Percentiles rank a stretch among this genome's conserved stretches.
These are phyloP conservation scores for Agrilus planipennis DNA, from an alignment of 1,140 invertebrate genomes.

Conservation along the genomic window DNA sequence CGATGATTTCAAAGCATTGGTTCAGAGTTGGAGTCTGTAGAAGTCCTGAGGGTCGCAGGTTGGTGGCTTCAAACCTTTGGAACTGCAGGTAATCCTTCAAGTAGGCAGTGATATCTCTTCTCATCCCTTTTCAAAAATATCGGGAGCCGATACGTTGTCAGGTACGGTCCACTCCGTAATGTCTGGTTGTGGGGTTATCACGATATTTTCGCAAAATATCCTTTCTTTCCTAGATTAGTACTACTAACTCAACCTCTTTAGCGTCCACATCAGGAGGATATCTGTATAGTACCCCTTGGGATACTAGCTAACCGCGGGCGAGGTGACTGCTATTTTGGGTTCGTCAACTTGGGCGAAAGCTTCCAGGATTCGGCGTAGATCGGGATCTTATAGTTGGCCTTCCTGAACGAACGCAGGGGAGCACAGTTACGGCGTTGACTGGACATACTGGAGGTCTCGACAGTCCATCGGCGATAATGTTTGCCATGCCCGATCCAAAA, in stretches of 20 bases:
- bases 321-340: too few relatives aligned
- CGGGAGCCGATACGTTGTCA: slow-evolving; percentile 14
- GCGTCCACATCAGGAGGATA: slow-evolving; percentile 11
- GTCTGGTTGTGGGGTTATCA: slow-evolving; percentile 20
- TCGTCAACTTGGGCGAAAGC: too few relatives aligned
- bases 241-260: slow-evolving; percentile 15
- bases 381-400: too few relatives aligned
- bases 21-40: slow-evolving; percentile 11
- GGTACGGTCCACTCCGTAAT: slow-evolving; percentile 22
- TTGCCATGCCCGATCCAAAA: too few relatives aligned
- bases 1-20: slow-evolving; percentile 21
- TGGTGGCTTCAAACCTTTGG: slow-evolving; percentile 16
- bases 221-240: slow-evolving; percentile 8
- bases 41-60: slow-evolving; percentile 14
- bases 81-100: slow-evolving; percentile 12
- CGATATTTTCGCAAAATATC: slow-evolving; percentile 16
- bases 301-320: slow-evolving; percentile 16
- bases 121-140: slow-evolving; percentile 20
- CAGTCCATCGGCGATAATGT: too few relatives aligned
- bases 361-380: too few relatives aligned
- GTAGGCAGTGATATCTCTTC: slow-evolving; percentile 10
- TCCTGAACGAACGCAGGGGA: too few relatives aligned
- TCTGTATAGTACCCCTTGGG: slow-evolving; percentile 18
- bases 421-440: too few relatives aligned
- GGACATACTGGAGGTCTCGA: too few relatives aligned